phyloP scores from a whole-genome alignment of 2,797 vertebrate species.

The Sebastes matsubarae region DNA sequence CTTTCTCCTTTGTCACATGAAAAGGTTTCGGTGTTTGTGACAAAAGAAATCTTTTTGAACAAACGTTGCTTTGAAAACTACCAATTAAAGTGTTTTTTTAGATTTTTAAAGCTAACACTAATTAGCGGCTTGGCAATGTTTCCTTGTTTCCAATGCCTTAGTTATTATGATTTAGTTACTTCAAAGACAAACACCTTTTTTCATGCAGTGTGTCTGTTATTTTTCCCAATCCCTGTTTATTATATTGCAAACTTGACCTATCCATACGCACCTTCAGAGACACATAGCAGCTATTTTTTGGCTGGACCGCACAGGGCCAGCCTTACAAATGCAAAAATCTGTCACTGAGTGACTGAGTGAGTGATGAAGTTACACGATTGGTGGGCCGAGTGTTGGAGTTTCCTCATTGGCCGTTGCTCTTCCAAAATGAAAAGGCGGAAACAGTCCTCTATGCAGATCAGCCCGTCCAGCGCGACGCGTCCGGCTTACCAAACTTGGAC shows the following conservation, averaged over 20 bases:
- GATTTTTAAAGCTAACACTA: not conserved
- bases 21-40: not conserved
- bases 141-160: not conserved
- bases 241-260: not conserved
- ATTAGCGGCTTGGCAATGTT: not conserved
- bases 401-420: too few relatives aligned
- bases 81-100: not conserved
- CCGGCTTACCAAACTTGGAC: too few relatives aligned
- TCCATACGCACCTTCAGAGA: not conserved
- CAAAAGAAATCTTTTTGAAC: not conserved
- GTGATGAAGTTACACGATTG: too few relatives aligned
- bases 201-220: not conserved
- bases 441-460: too few relatives aligned
- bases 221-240: not conserved
- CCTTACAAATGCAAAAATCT: too few relatives aligned
- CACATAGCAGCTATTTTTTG: not conserved
- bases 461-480: too few relatives aligned
- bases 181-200: not conserved
- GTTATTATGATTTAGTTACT: not conserved
- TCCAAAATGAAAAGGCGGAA: too few relatives aligned
- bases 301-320: too few relatives aligned
- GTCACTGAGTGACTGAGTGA: too few relatives aligned
- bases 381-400: too few relatives aligned
- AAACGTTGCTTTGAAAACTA: slow-evolving; percentile 2
- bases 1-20: not conserved